A percentile compares a stretch with the other conserved stretches of the same genome.
phyloP scores from a whole-genome alignment of 2,888 invertebrate genomes.

The Hoplodrina blanda region DNA sequence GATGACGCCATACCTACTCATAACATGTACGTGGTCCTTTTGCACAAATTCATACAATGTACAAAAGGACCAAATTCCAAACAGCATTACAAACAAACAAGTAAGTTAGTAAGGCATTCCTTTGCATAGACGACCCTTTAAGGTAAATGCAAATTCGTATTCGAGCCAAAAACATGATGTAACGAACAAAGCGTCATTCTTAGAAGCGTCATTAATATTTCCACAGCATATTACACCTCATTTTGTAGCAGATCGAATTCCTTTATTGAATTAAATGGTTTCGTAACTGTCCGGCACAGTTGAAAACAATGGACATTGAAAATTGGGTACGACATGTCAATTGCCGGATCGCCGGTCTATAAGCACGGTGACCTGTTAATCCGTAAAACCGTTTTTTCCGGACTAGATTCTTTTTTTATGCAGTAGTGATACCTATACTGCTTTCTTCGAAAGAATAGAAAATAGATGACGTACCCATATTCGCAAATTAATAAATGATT shows the following conservation, averaged over 20 bases:
- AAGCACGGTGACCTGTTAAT: slow-evolving; percentile 27
- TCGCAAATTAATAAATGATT: too few species aligned
- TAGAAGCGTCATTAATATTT: slow-evolving; percentile 46
- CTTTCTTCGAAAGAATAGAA: not conserved
- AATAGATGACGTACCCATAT: too few species aligned
- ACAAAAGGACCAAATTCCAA: slow-evolving; percentile 38
- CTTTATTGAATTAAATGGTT: slow-evolving; percentile 67
- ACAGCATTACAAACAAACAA: slow-evolving; percentile 20
- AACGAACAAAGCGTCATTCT: slow-evolving; percentile 41
- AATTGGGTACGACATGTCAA: slow-evolving; percentile 64
- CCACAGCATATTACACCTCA: slow-evolving; percentile 43
- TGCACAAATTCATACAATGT: slow-evolving; percentile 27
- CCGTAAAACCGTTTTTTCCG: slow-evolving; percentile 28
- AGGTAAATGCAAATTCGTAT: slow-evolving; percentile 39
- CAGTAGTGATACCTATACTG: not conserved
- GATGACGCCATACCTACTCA: slow-evolving; percentile 23
- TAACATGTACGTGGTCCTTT: slow-evolving; percentile 41
- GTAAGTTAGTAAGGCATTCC: slow-evolving; percentile 39
- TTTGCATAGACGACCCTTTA: slow-evolving; percentile 25
- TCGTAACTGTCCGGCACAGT: slow-evolving; percentile 70
- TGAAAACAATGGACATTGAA: slow-evolving; percentile 72
- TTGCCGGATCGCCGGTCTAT: slow-evolving; percentile 40
- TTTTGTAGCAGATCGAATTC: slow-evolving; percentile 53
- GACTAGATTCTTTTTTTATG: slow-evolving; percentile 13
- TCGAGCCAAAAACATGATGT: slow-evolving; percentile 33